A percentile compares a stretch with the other conserved stretches of the same genome.
These are phyloP conservation scores for Morone chrysops DNA, from an alignment of 2,113 vertebrate genomes.

Conservation along the genomic window DNA sequence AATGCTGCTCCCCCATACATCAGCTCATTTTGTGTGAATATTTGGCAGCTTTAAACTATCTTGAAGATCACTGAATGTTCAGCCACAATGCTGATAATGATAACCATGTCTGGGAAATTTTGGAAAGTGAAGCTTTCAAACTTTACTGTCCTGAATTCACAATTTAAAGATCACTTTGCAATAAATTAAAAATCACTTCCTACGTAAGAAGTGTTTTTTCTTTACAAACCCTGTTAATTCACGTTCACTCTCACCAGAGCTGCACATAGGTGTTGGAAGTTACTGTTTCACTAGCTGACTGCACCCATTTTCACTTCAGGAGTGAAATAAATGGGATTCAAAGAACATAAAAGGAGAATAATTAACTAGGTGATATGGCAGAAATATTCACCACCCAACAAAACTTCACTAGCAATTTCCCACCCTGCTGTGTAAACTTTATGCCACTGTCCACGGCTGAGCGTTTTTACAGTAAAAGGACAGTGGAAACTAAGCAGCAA, in stretches of 20 bases:
- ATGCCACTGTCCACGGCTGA: no score
- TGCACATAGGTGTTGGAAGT: not conserved
- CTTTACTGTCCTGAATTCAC: no score
- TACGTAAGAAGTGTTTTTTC: not conserved
- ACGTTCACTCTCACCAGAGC: no score
- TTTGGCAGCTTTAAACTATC: not conserved
- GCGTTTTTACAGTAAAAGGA: not conserved
- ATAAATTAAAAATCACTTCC: not conserved
- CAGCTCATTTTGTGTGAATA: not conserved
- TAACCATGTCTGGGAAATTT: not conserved
- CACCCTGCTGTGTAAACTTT: not conserved
- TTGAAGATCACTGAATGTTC: not conserved
- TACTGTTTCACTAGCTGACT: not conserved
- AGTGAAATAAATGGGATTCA: not conserved
- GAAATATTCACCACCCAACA: slow-evolving; percentile 11
- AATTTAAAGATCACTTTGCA: not conserved
- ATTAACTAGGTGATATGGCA: slow-evolving; percentile 5
- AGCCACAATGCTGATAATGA: not conserved
- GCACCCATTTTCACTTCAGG: not conserved
- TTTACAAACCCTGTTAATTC: not conserved
- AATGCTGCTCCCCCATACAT: not conserved
- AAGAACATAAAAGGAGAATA: slow-evolving; percentile 15
- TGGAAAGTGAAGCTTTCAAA: no score
- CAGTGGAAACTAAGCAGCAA: not conserved
- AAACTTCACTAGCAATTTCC: not conserved